Percentiles rank a stretch among this genome's conserved stretches.
These are phyloP conservation scores for Callorhinus ursinus DNA, from an alignment of 2,113 vertebrate genomes.

Conservation along the genomic window DNA sequence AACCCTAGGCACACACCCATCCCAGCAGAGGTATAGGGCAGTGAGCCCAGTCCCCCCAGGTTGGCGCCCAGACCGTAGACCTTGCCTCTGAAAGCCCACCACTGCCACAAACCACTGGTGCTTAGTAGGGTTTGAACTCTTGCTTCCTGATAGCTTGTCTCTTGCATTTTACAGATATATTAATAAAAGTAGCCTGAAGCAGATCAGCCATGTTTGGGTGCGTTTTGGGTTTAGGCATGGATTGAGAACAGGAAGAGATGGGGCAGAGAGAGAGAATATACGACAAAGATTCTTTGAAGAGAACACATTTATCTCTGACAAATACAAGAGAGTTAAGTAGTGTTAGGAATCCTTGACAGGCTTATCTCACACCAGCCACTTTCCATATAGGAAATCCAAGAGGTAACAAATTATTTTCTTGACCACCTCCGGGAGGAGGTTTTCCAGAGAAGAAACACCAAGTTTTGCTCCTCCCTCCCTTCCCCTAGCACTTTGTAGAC, in stretches of 20 bases:
- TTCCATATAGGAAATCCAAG: not conserved
- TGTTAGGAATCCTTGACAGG: not conserved
- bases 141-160: not conserved
- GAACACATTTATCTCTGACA: not conserved
- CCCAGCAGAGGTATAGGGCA: not conserved
- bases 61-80: fast-evolving
- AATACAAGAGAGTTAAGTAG: not conserved
- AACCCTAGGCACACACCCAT: fast-evolving
- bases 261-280: not conserved
- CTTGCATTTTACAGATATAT: not conserved
- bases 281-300: not conserved
- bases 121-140: not conserved
- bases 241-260: not conserved
- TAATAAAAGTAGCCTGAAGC: not conserved
- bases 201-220: not conserved
- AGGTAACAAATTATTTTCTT: not conserved
- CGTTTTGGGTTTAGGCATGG: not conserved
- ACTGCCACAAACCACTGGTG: fast-evolving
- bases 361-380: not conserved
- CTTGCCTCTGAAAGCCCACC: not conserved
- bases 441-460: not conserved
- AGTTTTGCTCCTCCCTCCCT: not conserved
- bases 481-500: not conserved
- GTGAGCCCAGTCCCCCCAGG: not conserved
- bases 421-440: not conserved